Evolutionary conservation across 2,888 invertebrate species (phyloP), one percentile per base, ranked within the genome.

Genomic region (Stenchaetothrips biformis): DNA sequence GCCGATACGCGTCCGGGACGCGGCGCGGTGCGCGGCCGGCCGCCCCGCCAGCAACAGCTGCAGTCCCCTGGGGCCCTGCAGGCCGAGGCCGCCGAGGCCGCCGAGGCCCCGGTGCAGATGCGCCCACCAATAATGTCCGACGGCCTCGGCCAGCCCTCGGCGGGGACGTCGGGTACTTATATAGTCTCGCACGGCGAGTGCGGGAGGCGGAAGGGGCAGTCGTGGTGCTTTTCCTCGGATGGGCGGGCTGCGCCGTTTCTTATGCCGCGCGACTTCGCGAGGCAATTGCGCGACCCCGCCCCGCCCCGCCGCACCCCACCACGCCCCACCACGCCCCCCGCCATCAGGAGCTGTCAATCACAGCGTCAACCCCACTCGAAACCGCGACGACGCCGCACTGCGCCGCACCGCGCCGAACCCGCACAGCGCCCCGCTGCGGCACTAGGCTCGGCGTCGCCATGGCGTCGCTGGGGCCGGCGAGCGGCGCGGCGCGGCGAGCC

Each of bases 11-110:
- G 53, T 7, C 67, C 67, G 67, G 21, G 8, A 74, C 67, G 21
- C 67, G 67, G n/a, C 21, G 53, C 53, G 16, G 67, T 25, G 21
- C n/a, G n/a, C 67, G 59, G 16, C 59, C 13, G 13, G 13, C 59
- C 13, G 59, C 59, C 59, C 59, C 59, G 53, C 53, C 25, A 74
- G 67, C 67, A 74, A 74, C 67, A 74, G 67, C 67, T 74, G 67
- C 67, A 74, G 25, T 53, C 16, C 67, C 25, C 67, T 2, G 37
- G n/a, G 67, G 21, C 21, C 67, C 7, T 8, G 0, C 21, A 4
- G 67, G 53, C 9, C 53, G 4, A 6, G 53, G 11, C 53, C 53
- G 53, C 13, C 53, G 11, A 1, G 37, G 53, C 16, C 53, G 13
- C 13, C 11, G 53, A 13, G 53, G 53, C 53, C 53, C 53, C 13